phyloP scores from a whole-genome alignment of 1,140 invertebrate species.

The Andrena cerasifolii region DNA sequence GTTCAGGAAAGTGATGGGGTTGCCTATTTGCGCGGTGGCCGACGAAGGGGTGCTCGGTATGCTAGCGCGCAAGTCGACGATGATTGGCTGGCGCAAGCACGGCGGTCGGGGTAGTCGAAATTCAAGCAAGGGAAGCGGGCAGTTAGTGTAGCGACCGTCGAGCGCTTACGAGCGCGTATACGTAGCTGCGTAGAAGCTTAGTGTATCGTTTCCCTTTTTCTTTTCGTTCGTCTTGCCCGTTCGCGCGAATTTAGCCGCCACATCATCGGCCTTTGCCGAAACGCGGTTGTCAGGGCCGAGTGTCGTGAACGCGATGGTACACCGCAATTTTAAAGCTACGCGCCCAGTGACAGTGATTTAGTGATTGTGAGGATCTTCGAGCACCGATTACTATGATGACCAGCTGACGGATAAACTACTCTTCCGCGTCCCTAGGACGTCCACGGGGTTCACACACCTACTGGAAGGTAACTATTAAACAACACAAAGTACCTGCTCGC shows the following conservation, averaged over 20 bases:
- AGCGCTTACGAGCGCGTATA: conserved; percentile 64
- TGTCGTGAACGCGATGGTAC: conserved; percentile 35
- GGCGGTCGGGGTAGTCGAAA: conserved; percentile 59
- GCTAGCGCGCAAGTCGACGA: background rate
- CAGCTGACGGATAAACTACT: conserved; percentile 71
- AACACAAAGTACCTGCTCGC: too few relatives aligned
- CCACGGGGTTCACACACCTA: conserved; percentile 55
- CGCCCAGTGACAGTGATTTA: conserved; percentile 55
- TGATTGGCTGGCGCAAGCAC: conserved; percentile 53
- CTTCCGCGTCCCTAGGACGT: conserved; percentile 54
- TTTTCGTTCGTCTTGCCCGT: conserved; percentile 7
- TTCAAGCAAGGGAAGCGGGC: conserved; percentile 66
- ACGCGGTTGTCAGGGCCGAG: background rate
- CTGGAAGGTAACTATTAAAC: conserved; percentile 67
- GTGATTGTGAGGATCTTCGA: conserved; percentile 47
- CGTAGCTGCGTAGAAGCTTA: conserved; percentile 71
- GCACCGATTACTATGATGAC: conserved; percentile 61
- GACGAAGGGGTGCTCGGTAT: too few relatives aligned
- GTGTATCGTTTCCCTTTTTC: conserved; percentile 55
- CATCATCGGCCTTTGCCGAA: background rate
- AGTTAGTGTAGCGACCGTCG: conserved; percentile 74
- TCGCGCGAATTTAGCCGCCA: background rate
- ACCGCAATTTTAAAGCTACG: conserved; percentile 33
- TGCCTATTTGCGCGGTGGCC: too few relatives aligned
- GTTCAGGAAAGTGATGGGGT: background rate